phyloP scores from a whole-genome alignment of 2,888 invertebrate species.

The Sarcophaga rosellei region DNA sequence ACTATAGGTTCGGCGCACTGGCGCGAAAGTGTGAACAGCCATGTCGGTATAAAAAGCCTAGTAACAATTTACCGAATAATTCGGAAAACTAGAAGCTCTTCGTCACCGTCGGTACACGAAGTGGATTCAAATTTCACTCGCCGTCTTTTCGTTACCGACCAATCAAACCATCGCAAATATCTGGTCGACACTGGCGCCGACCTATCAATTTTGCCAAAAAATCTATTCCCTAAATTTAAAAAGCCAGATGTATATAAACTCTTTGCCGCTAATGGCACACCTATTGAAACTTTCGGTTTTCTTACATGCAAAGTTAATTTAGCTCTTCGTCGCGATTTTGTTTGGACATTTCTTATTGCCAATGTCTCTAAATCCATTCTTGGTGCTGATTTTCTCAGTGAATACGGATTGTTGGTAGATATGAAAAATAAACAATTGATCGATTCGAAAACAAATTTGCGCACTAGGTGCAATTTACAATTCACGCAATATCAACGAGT shows the following conservation, averaged over 20 bases:
- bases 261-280: constrained; percentile 28
- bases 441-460: constrained; percentile 49
- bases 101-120: constrained; percentile 23
- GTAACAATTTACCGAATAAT: constrained; percentile 12
- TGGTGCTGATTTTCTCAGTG: constrained; percentile 38
- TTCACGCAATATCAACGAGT: constrained; percentile 38
- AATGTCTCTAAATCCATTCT: constrained; percentile 29
- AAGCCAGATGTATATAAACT: constrained; percentile 29
- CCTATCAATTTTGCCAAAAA: constrained; percentile 36
- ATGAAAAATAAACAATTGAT: constrained; percentile 19
- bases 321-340: constrained; percentile 26
- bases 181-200: constrained; percentile 35
- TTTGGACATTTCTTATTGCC: constrained; percentile 27
- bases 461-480: constrained; percentile 21
- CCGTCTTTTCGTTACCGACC: constrained; percentile 39
- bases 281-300: constrained; percentile 34
- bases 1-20: constrained; percentile 31
- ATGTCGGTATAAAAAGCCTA: constrained; percentile 11
- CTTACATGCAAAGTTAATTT: constrained; percentile 21
- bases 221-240: neutral
- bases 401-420: constrained; percentile 44
- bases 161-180: constrained; percentile 28
- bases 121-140: constrained; percentile 25
- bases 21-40: constrained; percentile 37
- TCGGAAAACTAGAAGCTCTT: constrained; percentile 21